Conservation (phyloP, 1,140 invertebrate genomes). For the Leptopilina boulardi region DNA sequence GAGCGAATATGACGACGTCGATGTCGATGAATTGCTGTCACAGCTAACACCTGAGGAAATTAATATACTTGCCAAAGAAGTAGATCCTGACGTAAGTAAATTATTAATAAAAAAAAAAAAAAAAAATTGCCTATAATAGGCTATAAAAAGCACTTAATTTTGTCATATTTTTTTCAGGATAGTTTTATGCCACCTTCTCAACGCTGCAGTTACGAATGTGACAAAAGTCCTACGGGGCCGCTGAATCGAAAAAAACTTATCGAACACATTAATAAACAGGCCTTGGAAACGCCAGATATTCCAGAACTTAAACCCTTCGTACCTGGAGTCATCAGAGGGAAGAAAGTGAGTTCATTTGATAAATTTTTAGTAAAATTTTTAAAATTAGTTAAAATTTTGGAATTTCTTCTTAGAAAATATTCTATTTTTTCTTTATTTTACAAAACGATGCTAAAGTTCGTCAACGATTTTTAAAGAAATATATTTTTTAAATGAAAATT, state of each 20-base stretch:
- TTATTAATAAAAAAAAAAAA: no score
- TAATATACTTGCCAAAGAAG: constrained; percentile 97
- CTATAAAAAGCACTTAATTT: not conserved
- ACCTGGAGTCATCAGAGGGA: constrained; percentile 91
- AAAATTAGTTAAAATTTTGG: not conserved
- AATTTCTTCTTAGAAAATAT: not conserved
- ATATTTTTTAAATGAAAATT: no score
- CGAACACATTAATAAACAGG: constrained; percentile 98
- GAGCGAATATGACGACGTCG: constrained; percentile 95
- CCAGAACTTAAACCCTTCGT: constrained; percentile 97
- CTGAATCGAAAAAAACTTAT: constrained; percentile 97
- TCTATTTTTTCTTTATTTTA: no score
- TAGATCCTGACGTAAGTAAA: constrained; percentile 97
- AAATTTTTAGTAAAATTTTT: not conserved
- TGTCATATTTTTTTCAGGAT: constrained; percentile 84
- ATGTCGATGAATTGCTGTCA: constrained; percentile 96
- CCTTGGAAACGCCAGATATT: constrained; percentile 97
- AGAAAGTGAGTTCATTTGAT: constrained; percentile 86
- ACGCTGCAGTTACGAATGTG: constrained; percentile 96
- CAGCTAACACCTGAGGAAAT: constrained; percentile 97
- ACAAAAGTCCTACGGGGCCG: constrained; percentile 95
- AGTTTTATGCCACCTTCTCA: constrained; percentile 96
- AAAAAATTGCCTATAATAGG: not conserved
- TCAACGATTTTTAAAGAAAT: no score
- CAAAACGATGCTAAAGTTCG: no score